A percentile compares a stretch with the other conserved stretches of the same genome.
Conservation (phyloP, 1,140 invertebrate genomes). For the Calosoma granatense region DNA sequence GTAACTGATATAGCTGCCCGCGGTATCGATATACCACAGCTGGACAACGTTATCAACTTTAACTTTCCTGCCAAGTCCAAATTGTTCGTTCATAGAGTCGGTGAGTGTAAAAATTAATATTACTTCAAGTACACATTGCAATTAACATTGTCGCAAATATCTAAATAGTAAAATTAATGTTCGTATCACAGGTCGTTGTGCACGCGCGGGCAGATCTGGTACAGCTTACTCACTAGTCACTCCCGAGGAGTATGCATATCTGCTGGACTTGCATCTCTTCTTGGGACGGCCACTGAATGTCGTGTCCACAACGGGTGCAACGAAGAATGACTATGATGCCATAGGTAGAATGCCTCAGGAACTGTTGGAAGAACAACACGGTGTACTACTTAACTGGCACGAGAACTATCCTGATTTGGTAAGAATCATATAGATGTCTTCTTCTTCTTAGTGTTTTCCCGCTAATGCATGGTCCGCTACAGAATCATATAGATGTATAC, state of each 20-base stretch:
- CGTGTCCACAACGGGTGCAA: constrained; percentile 38
- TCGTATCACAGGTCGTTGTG: constrained; percentile 93
- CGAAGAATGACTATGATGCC: constrained; percentile 33
- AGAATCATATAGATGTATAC: not conserved
- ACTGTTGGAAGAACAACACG: constrained; percentile 72
- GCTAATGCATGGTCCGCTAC: not conserved
- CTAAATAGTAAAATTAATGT: no score
- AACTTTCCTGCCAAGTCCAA: constrained; percentile 96
- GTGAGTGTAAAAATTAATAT: constrained; percentile 59
- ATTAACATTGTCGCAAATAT: not conserved
- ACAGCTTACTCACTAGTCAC: constrained; percentile 81
- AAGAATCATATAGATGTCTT: constrained; percentile 34
- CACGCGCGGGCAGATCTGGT: constrained; percentile 84
- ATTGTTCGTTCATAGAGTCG: constrained; percentile 96
- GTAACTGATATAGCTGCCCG: constrained; percentile 97
- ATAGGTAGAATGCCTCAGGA: constrained; percentile 73
- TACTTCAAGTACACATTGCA: not conserved
- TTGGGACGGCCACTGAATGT: constrained; percentile 64
- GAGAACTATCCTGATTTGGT: constrained; percentile 64
- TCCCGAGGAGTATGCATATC: constrained; percentile 83
- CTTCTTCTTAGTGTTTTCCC: no score
- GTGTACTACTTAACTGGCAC: constrained; percentile 68
- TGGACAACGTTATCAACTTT: constrained; percentile 96
- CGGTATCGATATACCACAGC: constrained; percentile 91
- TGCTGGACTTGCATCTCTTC: constrained; percentile 91